Percentiles rank a stretch among this genome's conserved stretches.
phyloP scores from a whole-genome alignment of 2,797 vertebrate species.

The Rhyacichthys aspro region DNA sequence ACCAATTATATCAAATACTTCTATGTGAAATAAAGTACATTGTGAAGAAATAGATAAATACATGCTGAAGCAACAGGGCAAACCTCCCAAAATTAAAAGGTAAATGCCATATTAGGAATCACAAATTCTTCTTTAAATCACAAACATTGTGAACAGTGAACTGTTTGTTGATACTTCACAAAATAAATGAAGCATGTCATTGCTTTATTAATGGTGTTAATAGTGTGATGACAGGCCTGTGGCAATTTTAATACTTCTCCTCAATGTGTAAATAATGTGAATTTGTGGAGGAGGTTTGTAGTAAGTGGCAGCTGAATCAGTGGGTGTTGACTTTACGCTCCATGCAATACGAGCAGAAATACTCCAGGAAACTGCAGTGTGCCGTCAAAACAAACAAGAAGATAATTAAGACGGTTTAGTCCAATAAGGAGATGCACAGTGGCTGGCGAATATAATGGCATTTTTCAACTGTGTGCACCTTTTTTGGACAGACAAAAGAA shows the following conservation, averaged over 20 bases:
- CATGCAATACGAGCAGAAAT: conserved; percentile 35
- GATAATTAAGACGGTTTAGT: conserved; percentile 64
- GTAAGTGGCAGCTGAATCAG: conserved; percentile 18
- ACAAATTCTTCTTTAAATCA: no score
- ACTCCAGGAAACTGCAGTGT: conserved; percentile 54
- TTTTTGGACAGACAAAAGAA: conserved; percentile 67
- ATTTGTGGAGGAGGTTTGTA: conserved; percentile 26
- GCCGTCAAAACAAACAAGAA: conserved; percentile 56
- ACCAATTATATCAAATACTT: no score
- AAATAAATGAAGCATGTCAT: no score
- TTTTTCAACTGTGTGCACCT: conserved; percentile 63
- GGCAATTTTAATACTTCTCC: conserved; percentile 13
- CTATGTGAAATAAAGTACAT: no score
- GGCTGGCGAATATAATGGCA: conserved; percentile 66
- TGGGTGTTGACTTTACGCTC: conserved; percentile 29
- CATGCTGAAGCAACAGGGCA: no score
- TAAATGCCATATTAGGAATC: no score
- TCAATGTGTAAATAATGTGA: conserved; percentile 28
- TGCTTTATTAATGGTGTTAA: no score
- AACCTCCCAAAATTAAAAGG: no score
- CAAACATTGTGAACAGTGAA: no score
- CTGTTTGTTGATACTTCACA: no score
- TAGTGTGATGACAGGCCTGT: no score
- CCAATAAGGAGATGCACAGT: conserved; percentile 58
- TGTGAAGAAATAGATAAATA: no score